Evolutionary conservation across 2,113 vertebrate species (phyloP), one percentile per base, ranked within the genome.

Genomic region (Etheostoma spectabile): DNA sequence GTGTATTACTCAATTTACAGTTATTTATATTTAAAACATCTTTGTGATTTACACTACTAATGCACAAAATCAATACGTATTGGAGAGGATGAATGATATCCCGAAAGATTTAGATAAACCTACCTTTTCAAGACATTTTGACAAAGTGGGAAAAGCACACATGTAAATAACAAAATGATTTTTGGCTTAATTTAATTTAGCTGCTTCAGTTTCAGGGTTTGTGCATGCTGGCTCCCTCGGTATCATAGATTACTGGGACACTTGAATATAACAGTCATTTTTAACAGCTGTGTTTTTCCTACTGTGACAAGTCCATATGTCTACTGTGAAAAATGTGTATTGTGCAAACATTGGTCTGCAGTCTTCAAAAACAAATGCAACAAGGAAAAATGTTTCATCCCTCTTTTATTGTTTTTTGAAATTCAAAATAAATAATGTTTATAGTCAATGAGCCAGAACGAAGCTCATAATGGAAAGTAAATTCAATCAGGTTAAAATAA

Each of bases 381-480:
- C 16, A 38, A 35, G 3, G 4, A 38, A 10, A 38, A 38, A 38
- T 45, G 0, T 13, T 52, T 45, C 42, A 57, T 63, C 12, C 55
- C 15, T 45, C 7, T 66, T 88, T 89, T 81, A 88, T 81, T 84
- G 14, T 71, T 60, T 86, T 69, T 21, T 66, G 21, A 67, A 88
- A 73, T 78, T 69, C 19, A 66, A 87, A 42, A 84, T 71, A 91
- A 85, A 83, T 86, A 69, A 69, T 48, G 30, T 72, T 62, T 19
- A 0, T 86, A 82, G 48, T 68, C 16, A 67, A 5, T 56, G 13
- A 77, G 45, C 8, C 6, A 65, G 83, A 72, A 78, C 65, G 49
- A 51, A 61, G 22, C 30, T 87, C 63, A 69, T 57, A 1, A 83
- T 79, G 60, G 10, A 85, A 75, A 72, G 60, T 79, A 66, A 83